Conservation (phyloP, 2,888 invertebrate genomes). For the Chrysomela aeneicollis region DNA sequence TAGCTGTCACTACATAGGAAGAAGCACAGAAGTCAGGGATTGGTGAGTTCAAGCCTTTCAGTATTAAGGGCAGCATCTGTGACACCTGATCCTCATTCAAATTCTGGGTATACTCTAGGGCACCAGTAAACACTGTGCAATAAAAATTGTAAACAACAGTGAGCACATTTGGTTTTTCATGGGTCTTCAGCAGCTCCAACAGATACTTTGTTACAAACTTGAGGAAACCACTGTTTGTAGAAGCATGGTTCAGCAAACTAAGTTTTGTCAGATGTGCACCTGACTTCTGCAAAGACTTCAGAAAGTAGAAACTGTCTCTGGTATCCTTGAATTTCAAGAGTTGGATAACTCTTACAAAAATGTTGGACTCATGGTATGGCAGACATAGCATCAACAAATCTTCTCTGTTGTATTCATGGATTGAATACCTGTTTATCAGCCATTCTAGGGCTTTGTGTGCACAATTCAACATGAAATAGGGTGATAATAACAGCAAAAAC, state of each 20-base stretch:
- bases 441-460: conserved; percentile 95
- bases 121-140: conserved; percentile 77
- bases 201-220: conserved; percentile 70
- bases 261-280: conserved; percentile 78
- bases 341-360: conserved; percentile 85
- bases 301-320: conserved; percentile 78
- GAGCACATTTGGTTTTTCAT: conserved; percentile 68
- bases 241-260: conserved; percentile 76
- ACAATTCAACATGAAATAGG: conserved; percentile 85
- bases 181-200: conserved; percentile 66
- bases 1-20: conserved; percentile 76
- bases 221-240: conserved; percentile 69
- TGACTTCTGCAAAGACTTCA: conserved; percentile 75
- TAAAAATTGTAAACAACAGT: conserved; percentile 83
- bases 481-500: conserved; percentile 84
- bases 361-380: conserved; percentile 92
- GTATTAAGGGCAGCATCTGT: conserved; percentile 74
- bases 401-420: conserved; percentile 88
- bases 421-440: conserved; percentile 88
- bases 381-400: conserved; percentile 81
- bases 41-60: conserved; percentile 74
- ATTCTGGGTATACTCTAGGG: conserved; percentile 66
- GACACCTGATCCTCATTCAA: conserved; percentile 70
- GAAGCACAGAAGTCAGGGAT: conserved; percentile 77
- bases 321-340: conserved; percentile 71